phyloP scores from a whole-genome alignment of 2,888 invertebrate genomes.

The Scrobipalpa costella region DNA sequence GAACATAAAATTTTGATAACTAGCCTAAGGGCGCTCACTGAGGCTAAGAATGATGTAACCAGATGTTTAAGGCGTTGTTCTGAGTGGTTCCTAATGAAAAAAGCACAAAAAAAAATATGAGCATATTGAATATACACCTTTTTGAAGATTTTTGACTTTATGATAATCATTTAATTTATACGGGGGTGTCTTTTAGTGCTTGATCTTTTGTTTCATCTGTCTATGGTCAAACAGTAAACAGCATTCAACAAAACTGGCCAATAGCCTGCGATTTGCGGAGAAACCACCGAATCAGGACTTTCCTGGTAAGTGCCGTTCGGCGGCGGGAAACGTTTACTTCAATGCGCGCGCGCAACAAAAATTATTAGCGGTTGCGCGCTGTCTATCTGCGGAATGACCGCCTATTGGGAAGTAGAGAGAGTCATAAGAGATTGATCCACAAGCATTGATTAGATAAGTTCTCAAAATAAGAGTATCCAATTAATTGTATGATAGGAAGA shows the following conservation, averaged over 20 bases:
- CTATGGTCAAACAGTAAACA: constrained; percentile 6
- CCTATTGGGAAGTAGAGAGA: constrained; percentile 25
- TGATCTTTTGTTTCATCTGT: not conserved
- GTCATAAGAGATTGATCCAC: not conserved
- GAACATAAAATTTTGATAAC: too few relatives aligned
- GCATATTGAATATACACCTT: too few relatives aligned
- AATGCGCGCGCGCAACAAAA: constrained; percentile 48
- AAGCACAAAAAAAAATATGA: too few relatives aligned
- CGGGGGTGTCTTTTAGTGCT: too few relatives aligned
- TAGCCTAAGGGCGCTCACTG: too few relatives aligned
- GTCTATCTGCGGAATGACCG: constrained; percentile 55
- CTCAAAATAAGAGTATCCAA: too few relatives aligned
- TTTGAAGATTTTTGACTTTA: too few relatives aligned
- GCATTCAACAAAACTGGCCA: constrained; percentile 4
- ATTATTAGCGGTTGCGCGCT: constrained; percentile 54
- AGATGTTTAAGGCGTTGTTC: too few relatives aligned
- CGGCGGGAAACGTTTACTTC: constrained; percentile 37
- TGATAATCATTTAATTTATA: too few relatives aligned
- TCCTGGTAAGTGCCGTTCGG: constrained; percentile 18
- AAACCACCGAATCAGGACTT: constrained; percentile 25
- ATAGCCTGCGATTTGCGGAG: constrained; percentile 22
- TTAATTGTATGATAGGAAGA: too few relatives aligned
- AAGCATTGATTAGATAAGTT: not conserved
- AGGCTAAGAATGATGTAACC: too few relatives aligned
- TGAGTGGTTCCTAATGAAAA: too few relatives aligned